phyloP scores from a whole-genome alignment of 2,888 invertebrate genomes.

The Archaeoteleia sp. region DNA sequence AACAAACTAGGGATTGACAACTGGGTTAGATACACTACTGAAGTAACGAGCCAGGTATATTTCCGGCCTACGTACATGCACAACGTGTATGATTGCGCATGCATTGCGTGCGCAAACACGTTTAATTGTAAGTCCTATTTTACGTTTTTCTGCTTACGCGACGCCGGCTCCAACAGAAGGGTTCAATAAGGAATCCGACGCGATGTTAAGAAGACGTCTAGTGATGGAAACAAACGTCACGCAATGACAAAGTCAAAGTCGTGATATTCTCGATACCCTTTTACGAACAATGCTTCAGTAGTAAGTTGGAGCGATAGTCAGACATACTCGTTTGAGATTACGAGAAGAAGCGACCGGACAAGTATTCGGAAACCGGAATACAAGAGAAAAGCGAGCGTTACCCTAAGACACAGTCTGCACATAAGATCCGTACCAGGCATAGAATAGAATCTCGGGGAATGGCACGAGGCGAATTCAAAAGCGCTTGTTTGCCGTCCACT shows the following conservation, averaged over 20 bases:
- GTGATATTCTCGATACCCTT: slow-evolving; percentile 16
- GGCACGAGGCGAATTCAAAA: slow-evolving; percentile 56
- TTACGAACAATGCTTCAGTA: slow-evolving; percentile 13
- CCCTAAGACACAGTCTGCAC: slow-evolving; percentile 22
- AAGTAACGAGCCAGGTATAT: slow-evolving; percentile 62
- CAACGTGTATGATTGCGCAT: slow-evolving; percentile 38
- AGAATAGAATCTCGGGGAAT: slow-evolving; percentile 35
- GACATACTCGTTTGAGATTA: slow-evolving; percentile 31
- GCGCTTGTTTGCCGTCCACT: slow-evolving; percentile 67
- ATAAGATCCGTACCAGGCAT: slow-evolving; percentile 24
- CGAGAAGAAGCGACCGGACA: slow-evolving; percentile 20
- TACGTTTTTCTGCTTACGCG: no score
- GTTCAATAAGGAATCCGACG: no score
- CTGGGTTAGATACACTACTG: slow-evolving; percentile 66
- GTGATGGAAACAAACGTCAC: neutral
- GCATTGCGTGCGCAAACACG: neutral
- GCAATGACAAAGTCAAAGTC: neutral
- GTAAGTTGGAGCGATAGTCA: slow-evolving; percentile 21
- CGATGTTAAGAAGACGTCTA: no score
- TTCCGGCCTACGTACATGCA: slow-evolving; percentile 33
- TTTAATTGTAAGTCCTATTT: no score
- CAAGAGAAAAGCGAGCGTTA: slow-evolving; percentile 19
- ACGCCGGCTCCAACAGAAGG: no score
- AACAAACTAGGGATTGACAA: slow-evolving; percentile 69
- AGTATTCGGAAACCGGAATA: slow-evolving; percentile 16